A percentile compares a stretch with the other conserved stretches of the same genome.
These are phyloP conservation scores for Diadumene lineata DNA, from an alignment of 92 coral and sea anemone genomes.

Conservation along the genomic window DNA sequence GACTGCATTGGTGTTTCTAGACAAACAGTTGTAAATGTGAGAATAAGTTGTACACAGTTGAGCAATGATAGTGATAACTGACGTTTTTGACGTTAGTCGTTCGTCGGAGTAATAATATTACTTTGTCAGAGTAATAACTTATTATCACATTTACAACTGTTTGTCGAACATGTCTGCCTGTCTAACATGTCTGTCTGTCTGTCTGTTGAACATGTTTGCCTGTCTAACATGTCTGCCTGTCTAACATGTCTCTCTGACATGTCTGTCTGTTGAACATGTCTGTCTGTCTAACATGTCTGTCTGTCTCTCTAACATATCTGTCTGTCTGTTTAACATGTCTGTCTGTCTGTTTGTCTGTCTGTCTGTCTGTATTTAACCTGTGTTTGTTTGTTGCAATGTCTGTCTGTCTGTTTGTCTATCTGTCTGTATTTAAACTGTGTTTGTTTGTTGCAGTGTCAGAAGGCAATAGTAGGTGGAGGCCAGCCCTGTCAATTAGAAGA, in stretches of 20 bases:
- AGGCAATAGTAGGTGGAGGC: slow-evolving; percentile 81
- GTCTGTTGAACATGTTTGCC: background rate
- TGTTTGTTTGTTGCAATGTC: too few relatives aligned
- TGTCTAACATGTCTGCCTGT: background rate
- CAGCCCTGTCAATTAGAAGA: slow-evolving; percentile 85
- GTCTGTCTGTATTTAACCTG: slow-evolving; percentile 1
- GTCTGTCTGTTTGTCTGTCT: slow-evolving; percentile 4
- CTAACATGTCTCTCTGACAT: too few relatives aligned
- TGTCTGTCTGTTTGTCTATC: background rate
- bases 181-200: too few relatives aligned
- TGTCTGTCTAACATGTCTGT: background rate
- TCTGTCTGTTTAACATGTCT: background rate
- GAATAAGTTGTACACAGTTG: too few relatives aligned
- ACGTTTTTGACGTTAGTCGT: too few relatives aligned
- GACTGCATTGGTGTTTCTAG: too few relatives aligned
- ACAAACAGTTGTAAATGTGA: too few relatives aligned
- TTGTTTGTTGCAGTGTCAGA: slow-evolving; percentile 72
- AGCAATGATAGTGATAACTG: too few relatives aligned
- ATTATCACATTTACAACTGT: too few relatives aligned
- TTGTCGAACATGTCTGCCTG: background rate
- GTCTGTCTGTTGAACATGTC: too few relatives aligned
- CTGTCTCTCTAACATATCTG: background rate
- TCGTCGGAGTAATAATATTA: too few relatives aligned
- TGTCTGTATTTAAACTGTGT: background rate
- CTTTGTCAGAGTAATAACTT: too few relatives aligned